Evolutionary conservation across 2,888 invertebrate genomes (phyloP), one percentile per base, ranked within the genome.

Genomic region (Patella caerulea): DNA sequence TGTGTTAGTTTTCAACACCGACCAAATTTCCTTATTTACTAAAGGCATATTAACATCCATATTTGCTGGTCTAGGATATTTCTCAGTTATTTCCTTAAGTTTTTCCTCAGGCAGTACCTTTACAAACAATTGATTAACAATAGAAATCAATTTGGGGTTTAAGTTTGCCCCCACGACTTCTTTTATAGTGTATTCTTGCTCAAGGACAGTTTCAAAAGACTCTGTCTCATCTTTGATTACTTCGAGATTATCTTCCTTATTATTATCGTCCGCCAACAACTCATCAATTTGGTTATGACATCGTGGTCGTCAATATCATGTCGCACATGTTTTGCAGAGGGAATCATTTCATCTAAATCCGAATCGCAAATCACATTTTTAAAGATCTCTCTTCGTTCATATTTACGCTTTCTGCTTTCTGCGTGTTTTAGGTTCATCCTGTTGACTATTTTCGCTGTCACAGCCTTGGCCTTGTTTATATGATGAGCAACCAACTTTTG

Each of bases 101-200:
- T 59, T 59, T 59, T 59, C 59, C 11, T 59, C 59, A n/a, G 59
- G 59, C 59, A 59, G 59, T 15, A 59, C 59, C 19, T 59, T 59
- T n/a, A 59, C 59, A 15, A 59, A 59, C 19, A 59, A n/a, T 9
- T 59, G 59, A 59, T 59, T 59, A 2, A 59, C 17, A 15, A 59
- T 59, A 15, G 15, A 9, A 59, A 59, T 59, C 19, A 59, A 15
- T 59, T 59, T 59, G 0, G 7, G n/a, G 19, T 59, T 59, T 12
- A 59, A 9, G 14, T 12, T 15, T n/a, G 3, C 59, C 19, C 59
- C 59, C 19, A n/a, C 59, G 7, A 59, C 59, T 17, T 59, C 19
- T 59, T 59, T 59, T 3, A 59, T 59, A 9, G 59, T 59, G 59
- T n/a, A 59, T 59, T 59, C 59, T 19, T 59, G 59, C 3, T 59